A percentile compares a stretch with the other conserved stretches of the same genome.
These are phyloP conservation scores for Atherinosoma microstoma DNA, from an alignment of 2,797 vertebrate species.

Conservation along the genomic window DNA sequence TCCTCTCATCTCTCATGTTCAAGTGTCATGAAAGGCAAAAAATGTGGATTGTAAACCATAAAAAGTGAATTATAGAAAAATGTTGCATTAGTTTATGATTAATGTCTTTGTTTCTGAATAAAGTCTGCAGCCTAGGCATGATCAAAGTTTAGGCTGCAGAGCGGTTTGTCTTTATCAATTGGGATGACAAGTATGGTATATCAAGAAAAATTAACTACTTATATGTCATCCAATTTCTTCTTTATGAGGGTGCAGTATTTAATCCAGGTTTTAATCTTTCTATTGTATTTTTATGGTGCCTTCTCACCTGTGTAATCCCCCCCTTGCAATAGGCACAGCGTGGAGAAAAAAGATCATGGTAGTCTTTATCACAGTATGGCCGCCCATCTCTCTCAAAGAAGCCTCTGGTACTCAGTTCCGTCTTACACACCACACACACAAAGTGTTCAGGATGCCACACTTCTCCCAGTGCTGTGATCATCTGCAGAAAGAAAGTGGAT, in stretches of 20 bases:
- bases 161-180: constrained; percentile 46
- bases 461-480: constrained; percentile 89
- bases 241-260: not conserved
- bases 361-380: constrained; percentile 89
- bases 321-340: constrained; percentile 85
- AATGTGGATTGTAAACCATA: constrained; percentile 27
- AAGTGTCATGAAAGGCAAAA: constrained; percentile 35
- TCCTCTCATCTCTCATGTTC: constrained; percentile 40
- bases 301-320: constrained; percentile 76
- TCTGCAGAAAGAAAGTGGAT: constrained; percentile 67
- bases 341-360: constrained; percentile 84
- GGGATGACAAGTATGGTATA: constrained; percentile 27
- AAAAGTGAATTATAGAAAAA: constrained; percentile 20
- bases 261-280: not conserved
- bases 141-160: constrained; percentile 30
- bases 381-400: constrained; percentile 89
- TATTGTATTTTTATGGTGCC: not conserved
- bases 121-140: not conserved
- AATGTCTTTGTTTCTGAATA: constrained; percentile 42
- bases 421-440: constrained; percentile 83
- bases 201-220: constrained; percentile 15
- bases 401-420: constrained; percentile 81
- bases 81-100: constrained; percentile 48
- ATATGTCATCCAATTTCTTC: constrained; percentile 44
- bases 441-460: constrained; percentile 95